Base-by-base conservation (phyloP, 2,113 vertebrate genomes). In the Apodemus speciosus region DNA sequence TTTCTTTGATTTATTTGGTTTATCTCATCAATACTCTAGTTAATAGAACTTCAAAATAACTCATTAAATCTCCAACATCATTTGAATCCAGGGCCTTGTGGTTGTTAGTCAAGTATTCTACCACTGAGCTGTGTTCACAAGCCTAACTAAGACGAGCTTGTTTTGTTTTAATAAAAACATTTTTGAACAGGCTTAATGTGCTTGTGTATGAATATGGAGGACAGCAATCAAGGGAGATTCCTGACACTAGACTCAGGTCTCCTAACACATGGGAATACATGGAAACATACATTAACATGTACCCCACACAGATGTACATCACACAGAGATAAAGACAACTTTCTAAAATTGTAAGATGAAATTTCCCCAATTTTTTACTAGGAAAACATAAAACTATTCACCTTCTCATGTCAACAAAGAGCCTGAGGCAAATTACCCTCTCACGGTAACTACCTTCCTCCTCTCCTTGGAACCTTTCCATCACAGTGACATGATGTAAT, bases 341-440 rank as follows among this genome's bases (percentile, higher is more conserved):
- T 83, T 83, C 43, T 46, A 20, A 27, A 86, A 71, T 35, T 85
- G 6, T 51, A 86, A 30, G 25, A 72, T 87, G 69, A 73, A 73
- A 73, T 60, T 58, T 58, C n/a, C 51, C 38, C 66, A 69, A 7
- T 73, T 73, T 72, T 73, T 25, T 73, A 88, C 38, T 88, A 56
- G 23, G 7, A 40, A 73, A 88, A 73, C n/a, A 71, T 38, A 88
- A 56, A 87, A 87, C 68, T 86, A 71, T n/a, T 86, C 53, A 86
- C 51, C 51, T 72, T 66, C 83, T 51, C 51, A 56, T 53, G n/a
- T 88, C 69, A 58, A 43, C 13, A 14, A 56, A 18, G 66, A 40
- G 69, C 38, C 68, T 60, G 58, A 88, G 69, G 51, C 51, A 73
- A 88, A 35, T 43, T 38, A 71, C 46, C 0, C 35, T 85, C 30